Evolutionary conservation across 2,113 vertebrate species (phyloP).

Genomic region (Vulpes lagopus): DNA sequence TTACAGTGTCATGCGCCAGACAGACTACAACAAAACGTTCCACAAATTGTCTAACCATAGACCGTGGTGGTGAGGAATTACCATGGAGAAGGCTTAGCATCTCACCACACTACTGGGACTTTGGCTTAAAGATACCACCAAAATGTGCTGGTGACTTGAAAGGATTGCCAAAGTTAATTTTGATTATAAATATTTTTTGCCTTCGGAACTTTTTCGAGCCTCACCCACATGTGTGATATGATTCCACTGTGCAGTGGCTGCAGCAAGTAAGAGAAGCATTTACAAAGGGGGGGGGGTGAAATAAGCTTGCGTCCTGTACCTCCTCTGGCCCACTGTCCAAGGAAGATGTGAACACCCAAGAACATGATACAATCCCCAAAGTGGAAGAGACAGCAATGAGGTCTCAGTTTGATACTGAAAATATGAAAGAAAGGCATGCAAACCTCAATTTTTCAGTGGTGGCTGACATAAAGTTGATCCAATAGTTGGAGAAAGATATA

Average conservation of each 20-base stretch:
- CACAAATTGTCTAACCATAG: not conserved
- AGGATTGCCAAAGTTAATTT: not conserved
- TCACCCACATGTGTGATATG: not conserved
- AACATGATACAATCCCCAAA: not conserved
- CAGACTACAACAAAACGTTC: not conserved
- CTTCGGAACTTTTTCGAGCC: not conserved
- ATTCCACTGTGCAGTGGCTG: not conserved
- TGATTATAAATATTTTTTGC: not conserved
- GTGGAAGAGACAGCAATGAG: not conserved
- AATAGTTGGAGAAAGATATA: not conserved
- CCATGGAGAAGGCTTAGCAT: not conserved
- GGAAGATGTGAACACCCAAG: not conserved
- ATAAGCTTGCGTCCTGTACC: not conserved
- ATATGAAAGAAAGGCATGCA: not conserved
- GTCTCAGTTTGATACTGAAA: not conserved
- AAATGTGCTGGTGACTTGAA: too few relatives aligned
- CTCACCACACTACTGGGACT: too few relatives aligned
- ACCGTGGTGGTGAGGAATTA: not conserved
- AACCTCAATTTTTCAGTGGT: not conserved
- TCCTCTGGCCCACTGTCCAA: not conserved
- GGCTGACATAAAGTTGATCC: not conserved
- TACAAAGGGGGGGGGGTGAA: not conserved
- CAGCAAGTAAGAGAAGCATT: fast-evolving
- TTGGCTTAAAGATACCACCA: not conserved
- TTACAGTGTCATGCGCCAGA: not conserved